These are phyloP conservation scores for Malurus alboscapulatus DNA, from an alignment of 2,113 vertebrate species.

Conservation along the genomic window DNA sequence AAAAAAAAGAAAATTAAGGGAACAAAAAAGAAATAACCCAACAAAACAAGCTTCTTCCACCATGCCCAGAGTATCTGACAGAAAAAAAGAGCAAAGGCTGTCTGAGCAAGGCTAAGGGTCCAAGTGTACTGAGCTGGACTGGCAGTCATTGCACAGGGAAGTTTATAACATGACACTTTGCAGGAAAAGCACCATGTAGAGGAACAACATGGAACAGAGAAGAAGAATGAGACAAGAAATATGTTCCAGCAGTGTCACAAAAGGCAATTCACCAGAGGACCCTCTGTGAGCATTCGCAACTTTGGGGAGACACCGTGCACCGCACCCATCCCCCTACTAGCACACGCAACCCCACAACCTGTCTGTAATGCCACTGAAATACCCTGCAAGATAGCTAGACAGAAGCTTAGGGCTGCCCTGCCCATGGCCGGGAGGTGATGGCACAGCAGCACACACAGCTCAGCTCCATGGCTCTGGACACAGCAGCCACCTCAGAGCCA, in stretches of 20 bases:
- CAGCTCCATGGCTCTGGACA: fast-evolving
- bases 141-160: fast-evolving
- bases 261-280: not conserved
- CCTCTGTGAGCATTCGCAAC: not conserved
- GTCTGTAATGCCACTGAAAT: not conserved
- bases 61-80: not conserved
- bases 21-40: not conserved
- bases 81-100: not conserved
- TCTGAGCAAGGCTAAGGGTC: not conserved
- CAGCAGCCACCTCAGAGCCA: not conserved
- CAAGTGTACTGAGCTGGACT: not conserved
- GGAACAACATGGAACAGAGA: not conserved
- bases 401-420: not conserved
- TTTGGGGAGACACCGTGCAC: not conserved
- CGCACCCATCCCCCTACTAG: fast-evolving
- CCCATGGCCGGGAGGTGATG: fast-evolving
- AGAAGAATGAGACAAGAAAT: not conserved
- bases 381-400: not conserved
- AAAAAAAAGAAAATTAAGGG: not conserved
- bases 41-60: not conserved
- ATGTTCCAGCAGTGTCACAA: not conserved
- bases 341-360: fast-evolving
- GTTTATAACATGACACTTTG: not conserved
- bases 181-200: not conserved
- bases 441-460: not conserved